These are phyloP conservation scores for Pelochelys cantorii DNA, from an alignment of 2,797 vertebrate species.

Conservation along the genomic window DNA sequence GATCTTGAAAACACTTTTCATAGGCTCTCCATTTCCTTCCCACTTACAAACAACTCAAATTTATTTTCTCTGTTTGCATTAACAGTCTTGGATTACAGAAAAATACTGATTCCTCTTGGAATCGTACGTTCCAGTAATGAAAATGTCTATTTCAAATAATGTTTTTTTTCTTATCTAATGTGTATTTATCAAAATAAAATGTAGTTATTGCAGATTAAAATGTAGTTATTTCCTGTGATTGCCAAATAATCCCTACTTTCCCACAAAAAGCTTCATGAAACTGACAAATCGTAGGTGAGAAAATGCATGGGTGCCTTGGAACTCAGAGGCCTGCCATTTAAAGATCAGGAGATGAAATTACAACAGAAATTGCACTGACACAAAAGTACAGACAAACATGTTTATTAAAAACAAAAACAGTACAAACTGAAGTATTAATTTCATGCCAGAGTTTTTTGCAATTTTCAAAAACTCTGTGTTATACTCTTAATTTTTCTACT, in stretches of 20 bases:
- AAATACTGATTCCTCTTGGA: background rate
- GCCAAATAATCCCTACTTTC: background rate
- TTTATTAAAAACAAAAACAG: background rate
- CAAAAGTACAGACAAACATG: background rate
- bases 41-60: background rate
- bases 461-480: background rate
- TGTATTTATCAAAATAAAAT: background rate
- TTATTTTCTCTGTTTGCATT: background rate
- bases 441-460: background rate
- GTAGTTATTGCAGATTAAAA: background rate
- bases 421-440: accelerated
- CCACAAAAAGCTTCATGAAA: background rate
- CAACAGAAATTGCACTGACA: background rate
- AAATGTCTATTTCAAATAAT: background rate
- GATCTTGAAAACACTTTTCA: background rate
- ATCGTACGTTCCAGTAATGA: background rate
- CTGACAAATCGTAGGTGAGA: background rate
- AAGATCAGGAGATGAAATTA: background rate
- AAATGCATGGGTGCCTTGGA: background rate
- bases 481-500: background rate
- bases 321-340: background rate
- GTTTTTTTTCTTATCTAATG: background rate
- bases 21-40: background rate
- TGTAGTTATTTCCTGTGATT: background rate
- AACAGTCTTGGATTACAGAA: background rate